Conservation (phyloP, 2,113 vertebrate species). For the Corydoras maculifer region DNA sequence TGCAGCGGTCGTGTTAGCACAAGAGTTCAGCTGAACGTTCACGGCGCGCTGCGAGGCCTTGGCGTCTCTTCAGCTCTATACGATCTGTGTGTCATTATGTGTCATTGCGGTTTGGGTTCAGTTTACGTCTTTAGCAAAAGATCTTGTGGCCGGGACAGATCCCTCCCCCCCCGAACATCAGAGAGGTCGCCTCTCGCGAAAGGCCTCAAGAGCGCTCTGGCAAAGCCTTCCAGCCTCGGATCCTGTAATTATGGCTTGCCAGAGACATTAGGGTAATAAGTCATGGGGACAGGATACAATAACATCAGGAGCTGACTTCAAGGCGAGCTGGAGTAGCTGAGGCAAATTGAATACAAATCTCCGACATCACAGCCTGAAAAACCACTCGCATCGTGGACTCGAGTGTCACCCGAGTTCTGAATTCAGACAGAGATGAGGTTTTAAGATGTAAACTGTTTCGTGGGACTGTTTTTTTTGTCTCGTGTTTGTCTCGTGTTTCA, state of each 20-base stretch:
- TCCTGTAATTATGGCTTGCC: conserved; percentile 68
- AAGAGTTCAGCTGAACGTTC: conserved; percentile 14
- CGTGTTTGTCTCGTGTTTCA: no score
- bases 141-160: conserved; percentile 43
- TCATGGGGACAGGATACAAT: conserved; percentile 59
- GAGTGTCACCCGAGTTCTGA: neutral
- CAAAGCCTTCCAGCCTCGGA: conserved; percentile 56
- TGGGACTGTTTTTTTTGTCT: conserved; percentile 1
- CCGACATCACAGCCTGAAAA: conserved; percentile 57
- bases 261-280: conserved; percentile 66
- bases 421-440: neutral
- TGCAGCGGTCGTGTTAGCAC: conserved; percentile 24
- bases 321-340: conserved; percentile 57
- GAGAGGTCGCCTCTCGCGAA: conserved; percentile 38
- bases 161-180: conserved; percentile 51
- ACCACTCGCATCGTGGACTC: conserved; percentile 28
- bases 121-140: conserved; percentile 37
- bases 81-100: conserved; percentile 52
- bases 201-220: conserved; percentile 58
- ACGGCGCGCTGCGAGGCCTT: no score
- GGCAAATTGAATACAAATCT: conserved; percentile 56
- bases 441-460: conserved; percentile 19
- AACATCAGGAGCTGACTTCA: conserved; percentile 61
- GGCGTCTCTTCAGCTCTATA: conserved; percentile 41
- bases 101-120: conserved; percentile 47